Base-by-base conservation (phyloP, 2,113 vertebrate species). In the Lepus americanus region DNA sequence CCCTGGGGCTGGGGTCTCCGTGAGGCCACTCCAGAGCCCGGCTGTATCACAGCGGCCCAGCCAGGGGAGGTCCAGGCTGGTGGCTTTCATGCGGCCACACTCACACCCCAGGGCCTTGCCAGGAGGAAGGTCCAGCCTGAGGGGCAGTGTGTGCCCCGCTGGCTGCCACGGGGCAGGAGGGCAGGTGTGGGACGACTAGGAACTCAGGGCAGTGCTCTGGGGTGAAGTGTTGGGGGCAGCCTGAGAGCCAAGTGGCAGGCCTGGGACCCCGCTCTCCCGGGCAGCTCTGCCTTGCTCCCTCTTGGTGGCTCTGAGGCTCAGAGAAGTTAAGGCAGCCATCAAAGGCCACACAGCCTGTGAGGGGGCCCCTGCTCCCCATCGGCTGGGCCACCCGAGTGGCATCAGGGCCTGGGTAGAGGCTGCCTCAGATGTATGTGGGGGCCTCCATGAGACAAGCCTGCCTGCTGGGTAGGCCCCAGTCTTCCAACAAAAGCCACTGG, bases 351-450 rank as follows among this genome's bases (percentile, higher is more conserved):
- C n/a, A 10, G 31, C 44, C n/a, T 9, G 0, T 9, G 16, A 66
- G 0, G 49, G 11, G 1, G 14, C 9, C 17, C 12, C 69, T 20
- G 69, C 27, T 55, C 10, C 8, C 16, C 49, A 33, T 20, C 1
- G 31, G n/a, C 29, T 1, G 44, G 61, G 73, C 49, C 29, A 17
- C 33, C 82, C 49, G 27, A 59, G 19, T 13, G 44, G 25, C 6
- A 63, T 6, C 9, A 20, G 39, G 19, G 55, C 22, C 22, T 0
- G 23, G 0, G 5, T 10, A 22, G 33, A 39, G 67, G 61, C n/a
- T 29, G 49, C 2, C 16, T 0, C 3, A 3, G 2, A 13, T 9
- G 2, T 44, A 44, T 44, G 44, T 44, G 44, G 44, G 44, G 44
- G 36, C 72, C 5, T 13, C 19, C 4, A 2, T 3, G 55, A 67